These are phyloP conservation scores for Oreochromis tanganicae DNA, from an alignment of 2,113 vertebrate species.

Conservation along the genomic window DNA sequence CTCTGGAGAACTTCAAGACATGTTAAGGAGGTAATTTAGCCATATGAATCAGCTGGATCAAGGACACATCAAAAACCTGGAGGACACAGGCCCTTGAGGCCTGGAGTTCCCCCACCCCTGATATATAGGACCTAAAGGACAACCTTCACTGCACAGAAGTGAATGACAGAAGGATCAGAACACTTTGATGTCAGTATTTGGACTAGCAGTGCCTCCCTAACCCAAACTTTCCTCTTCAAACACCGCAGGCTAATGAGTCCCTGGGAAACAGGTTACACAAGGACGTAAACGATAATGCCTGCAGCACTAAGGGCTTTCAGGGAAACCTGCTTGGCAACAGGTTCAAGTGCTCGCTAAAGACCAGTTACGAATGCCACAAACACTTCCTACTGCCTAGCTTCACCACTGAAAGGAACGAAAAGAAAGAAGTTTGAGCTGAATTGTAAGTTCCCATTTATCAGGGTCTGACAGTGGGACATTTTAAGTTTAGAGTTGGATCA, in stretches of 20 bases:
- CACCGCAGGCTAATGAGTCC: background rate
- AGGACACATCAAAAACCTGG: background rate
- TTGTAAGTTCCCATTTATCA: background rate
- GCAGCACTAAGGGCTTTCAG: background rate
- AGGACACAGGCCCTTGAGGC: fast-evolving
- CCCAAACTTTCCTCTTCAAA: background rate
- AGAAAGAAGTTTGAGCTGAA: background rate
- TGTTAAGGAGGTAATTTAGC: background rate
- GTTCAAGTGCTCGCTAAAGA: background rate
- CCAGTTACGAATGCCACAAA: background rate
- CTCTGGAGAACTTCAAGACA: background rate
- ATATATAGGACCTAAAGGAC: background rate
- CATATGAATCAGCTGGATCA: background rate
- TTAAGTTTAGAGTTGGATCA: background rate
- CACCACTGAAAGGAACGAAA: background rate
- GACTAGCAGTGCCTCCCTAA: background rate
- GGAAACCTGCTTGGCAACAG: background rate
- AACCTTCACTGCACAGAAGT: background rate
- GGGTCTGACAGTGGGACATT: background rate
- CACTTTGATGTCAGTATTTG: background rate
- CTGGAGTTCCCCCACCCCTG: background rate
- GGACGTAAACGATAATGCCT: background rate
- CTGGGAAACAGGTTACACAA: background rate
- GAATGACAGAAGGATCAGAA: background rate
- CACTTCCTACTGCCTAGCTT: background rate